Evolutionary conservation across 2,888 invertebrate species (phyloP).

Genomic region (Eupithecia subumbrata): DNA sequence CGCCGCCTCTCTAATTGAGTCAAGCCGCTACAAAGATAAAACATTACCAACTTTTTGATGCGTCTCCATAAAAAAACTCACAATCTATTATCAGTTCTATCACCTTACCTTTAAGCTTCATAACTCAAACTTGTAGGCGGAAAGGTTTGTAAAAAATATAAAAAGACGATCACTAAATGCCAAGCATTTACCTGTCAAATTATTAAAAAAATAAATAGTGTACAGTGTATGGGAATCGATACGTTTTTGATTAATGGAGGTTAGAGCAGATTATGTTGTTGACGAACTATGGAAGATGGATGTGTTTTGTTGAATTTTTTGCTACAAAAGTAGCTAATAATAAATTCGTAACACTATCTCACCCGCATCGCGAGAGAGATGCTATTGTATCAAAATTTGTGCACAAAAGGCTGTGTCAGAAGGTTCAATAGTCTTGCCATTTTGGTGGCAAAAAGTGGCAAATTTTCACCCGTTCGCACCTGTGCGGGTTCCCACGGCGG

Average conservation of each 20-base stretch:
- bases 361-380: constrained; percentile 59
- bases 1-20: constrained; percentile 82
- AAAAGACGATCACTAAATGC: constrained; percentile 77
- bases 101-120: constrained; percentile 29
- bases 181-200: constrained; percentile 82
- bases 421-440: constrained; percentile 57
- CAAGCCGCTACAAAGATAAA: constrained; percentile 78
- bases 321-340: constrained; percentile 38
- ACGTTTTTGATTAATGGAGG: constrained; percentile 78
- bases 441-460: constrained; percentile 44
- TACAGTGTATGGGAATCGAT: constrained; percentile 77
- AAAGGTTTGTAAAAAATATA: constrained; percentile 53
- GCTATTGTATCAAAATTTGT: constrained; percentile 28
- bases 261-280: constrained; percentile 75
- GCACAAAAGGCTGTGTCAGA: constrained; percentile 21
- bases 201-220: constrained; percentile 72
- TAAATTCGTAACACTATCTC: constrained; percentile 58
- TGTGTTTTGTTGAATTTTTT: constrained; percentile 53
- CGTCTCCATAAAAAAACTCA: constrained; percentile 22
- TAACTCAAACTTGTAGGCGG: constrained; percentile 29
- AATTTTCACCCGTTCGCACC: constrained; percentile 73
- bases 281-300: constrained; percentile 63
- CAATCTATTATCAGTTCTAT: constrained; percentile 35
- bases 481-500: constrained; percentile 63
- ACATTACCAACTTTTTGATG: constrained; percentile 49